These are phyloP conservation scores for Eledone cirrhosa DNA, from an alignment of 2,888 invertebrate genomes.

Conservation along the genomic window DNA sequence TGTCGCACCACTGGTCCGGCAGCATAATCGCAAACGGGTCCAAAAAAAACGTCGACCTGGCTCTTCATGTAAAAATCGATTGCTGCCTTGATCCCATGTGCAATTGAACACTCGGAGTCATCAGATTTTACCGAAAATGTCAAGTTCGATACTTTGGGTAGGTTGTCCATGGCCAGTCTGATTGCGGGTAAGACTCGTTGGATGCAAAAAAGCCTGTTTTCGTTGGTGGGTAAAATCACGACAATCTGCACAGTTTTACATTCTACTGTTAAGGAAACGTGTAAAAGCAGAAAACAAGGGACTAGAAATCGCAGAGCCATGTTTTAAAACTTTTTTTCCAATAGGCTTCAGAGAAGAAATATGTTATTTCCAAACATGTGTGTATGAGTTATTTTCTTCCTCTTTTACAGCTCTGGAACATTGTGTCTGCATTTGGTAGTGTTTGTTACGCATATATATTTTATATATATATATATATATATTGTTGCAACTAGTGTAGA, in stretches of 20 bases:
- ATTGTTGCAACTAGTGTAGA: too few relatives aligned
- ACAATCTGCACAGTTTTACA: slow-evolving; percentile 44
- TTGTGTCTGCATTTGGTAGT: too few relatives aligned
- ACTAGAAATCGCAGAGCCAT: too few relatives aligned
- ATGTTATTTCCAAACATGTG: too few relatives aligned
- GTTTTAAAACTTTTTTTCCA: too few relatives aligned
- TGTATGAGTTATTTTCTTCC: too few relatives aligned
- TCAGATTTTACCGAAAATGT: slow-evolving; percentile 43
- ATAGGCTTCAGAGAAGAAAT: too few relatives aligned
- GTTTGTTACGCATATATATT: too few relatives aligned
- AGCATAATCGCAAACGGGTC: slow-evolving; percentile 71
- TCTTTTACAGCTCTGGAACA: too few relatives aligned
- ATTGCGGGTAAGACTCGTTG: slow-evolving; percentile 61
- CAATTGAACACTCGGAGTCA: slow-evolving; percentile 53
- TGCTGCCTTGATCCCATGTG: slow-evolving; percentile 56
- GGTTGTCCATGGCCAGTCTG: slow-evolving; percentile 52
- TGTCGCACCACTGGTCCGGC: slow-evolving; percentile 75
- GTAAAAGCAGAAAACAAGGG: neutral
- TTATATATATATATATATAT: too few relatives aligned
- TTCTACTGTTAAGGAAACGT: neutral
- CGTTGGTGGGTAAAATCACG: slow-evolving; percentile 51
- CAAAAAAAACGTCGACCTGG: slow-evolving; percentile 57
- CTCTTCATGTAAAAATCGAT: slow-evolving; percentile 51
- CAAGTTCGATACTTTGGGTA: slow-evolving; percentile 37
- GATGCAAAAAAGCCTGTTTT: slow-evolving; percentile 47